These are phyloP conservation scores for Prochilodus magdalenae DNA, from an alignment of 2,113 vertebrate genomes.

Conservation along the genomic window DNA sequence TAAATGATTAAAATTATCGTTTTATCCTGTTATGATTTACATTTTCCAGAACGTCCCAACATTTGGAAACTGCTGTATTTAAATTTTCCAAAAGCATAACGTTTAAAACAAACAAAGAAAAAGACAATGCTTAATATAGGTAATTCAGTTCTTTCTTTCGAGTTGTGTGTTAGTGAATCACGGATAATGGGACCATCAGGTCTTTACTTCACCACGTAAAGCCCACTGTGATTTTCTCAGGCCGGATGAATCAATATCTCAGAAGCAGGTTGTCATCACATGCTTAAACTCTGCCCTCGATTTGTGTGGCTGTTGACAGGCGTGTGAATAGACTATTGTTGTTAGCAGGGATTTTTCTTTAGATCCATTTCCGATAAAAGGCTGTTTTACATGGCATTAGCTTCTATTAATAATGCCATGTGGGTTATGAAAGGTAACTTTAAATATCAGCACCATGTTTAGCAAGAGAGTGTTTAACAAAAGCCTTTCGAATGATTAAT, in stretches of 20 bases:
- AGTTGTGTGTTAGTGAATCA: neutral
- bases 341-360: slow-evolving; percentile 26
- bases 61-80: no score
- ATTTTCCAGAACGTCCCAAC: no score
- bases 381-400: slow-evolving; percentile 15
- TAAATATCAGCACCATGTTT: slow-evolving; percentile 15
- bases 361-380: slow-evolving; percentile 24
- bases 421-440: slow-evolving; percentile 27
- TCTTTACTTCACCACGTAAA: neutral
- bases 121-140: no score
- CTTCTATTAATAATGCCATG: slow-evolving; percentile 25
- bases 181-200: neutral
- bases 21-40: no score
- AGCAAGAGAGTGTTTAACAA: slow-evolving; percentile 14
- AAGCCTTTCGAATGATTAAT: neutral
- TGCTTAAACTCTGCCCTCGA: neutral
- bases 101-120: no score
- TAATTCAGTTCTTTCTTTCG: no score
- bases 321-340: slow-evolving; percentile 39
- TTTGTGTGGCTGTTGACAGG: slow-evolving; percentile 26
- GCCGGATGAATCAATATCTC: neutral
- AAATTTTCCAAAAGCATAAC: no score
- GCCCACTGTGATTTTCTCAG: neutral
- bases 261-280: slow-evolving; percentile 4
- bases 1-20: no score